Base-by-base conservation (phyloP, 2,113 vertebrate genomes). In the Pelecanoides urinatrix region DNA sequence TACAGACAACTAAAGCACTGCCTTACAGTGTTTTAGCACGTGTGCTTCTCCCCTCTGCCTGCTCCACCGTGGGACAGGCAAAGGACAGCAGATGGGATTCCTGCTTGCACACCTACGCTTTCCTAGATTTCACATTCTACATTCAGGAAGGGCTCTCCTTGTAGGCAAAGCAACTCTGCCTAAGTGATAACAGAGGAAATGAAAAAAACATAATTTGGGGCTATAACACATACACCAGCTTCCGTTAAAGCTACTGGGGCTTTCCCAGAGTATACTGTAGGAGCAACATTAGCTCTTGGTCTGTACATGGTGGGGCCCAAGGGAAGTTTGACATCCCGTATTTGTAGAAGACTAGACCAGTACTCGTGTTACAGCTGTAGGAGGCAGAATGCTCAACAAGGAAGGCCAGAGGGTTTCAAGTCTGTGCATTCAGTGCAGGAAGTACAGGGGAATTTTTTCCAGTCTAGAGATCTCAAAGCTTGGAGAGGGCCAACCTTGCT, bases 291-390 rank as follows among this genome's bases (percentile, higher is more conserved):
- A 78, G 38, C 18, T 71, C 65, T 52, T 55, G 47, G 29, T 83
- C 53, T 86, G 59, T 21, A 7, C 0, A 0, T 26, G 29, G 9
- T 6, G 5, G 12, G 9, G 8, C 52, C 13, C 25, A 17, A 42
- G 12, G 12, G 38, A 36, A 62, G n/a, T 36, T 20, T 52, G 52
- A 30, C 61, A 30, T 13, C 20, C 11, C 3, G 1, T 59, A 22
- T 30, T 81, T 78, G 44, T 29, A n/a, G 32, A 87, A 89, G 23
- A 47, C 55, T n/a, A 42, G 19, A 44, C 27, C 62, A 16, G 30
- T 17, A 17, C 30, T 32, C 36, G 38, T 29, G 29, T 32, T 49
- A 18, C 26, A 36, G 58, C 53, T 49, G 45, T 4, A 53, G n/a
- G 72, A 94, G 26, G 11, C 45, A 65, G 59, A 70, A 71, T 11